These are phyloP conservation scores for Protomyctophum bolini DNA, from an alignment of 2,113 vertebrate species.

Conservation along the genomic window DNA sequence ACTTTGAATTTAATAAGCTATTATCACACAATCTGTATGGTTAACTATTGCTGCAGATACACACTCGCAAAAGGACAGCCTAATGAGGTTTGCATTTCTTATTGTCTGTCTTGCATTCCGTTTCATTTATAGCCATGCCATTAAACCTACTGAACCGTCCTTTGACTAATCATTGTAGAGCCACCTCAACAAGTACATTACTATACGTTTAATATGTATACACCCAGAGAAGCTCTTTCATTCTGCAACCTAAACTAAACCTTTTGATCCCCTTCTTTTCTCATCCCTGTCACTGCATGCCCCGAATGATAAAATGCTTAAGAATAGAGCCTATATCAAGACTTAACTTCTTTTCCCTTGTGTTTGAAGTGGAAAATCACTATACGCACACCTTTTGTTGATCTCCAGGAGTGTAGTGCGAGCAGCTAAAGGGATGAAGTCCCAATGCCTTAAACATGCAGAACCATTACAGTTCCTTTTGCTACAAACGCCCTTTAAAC, in stretches of 20 bases:
- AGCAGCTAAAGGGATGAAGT: slow-evolving; percentile 46
- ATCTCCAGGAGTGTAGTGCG: slow-evolving; percentile 50
- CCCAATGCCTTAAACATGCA: slow-evolving; percentile 28
- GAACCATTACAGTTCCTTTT: slow-evolving; percentile 17
- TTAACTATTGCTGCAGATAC: slow-evolving; percentile 58
- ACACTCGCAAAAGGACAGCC: slow-evolving; percentile 60
- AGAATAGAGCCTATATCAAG: slow-evolving; percentile 59
- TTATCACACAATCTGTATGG: slow-evolving; percentile 72
- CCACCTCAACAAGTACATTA: slow-evolving; percentile 66
- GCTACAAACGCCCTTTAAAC: neutral
- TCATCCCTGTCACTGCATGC: slow-evolving; percentile 58
- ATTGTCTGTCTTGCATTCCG: slow-evolving; percentile 70
- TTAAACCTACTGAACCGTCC: slow-evolving; percentile 70
- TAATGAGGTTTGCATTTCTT: slow-evolving; percentile 75
- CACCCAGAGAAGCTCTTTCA: slow-evolving; percentile 49
- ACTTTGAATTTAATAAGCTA: slow-evolving; percentile 73
- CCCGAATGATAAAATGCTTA: slow-evolving; percentile 64
- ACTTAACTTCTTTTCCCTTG: slow-evolving; percentile 42
- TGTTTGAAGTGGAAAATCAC: slow-evolving; percentile 65
- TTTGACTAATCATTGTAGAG: slow-evolving; percentile 68
- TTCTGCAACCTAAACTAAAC: slow-evolving; percentile 66
- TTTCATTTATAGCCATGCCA: slow-evolving; percentile 70
- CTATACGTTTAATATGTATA: slow-evolving; percentile 48
- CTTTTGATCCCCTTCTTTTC: slow-evolving; percentile 54
- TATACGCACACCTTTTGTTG: slow-evolving; percentile 50